phyloP scores from a whole-genome alignment of 2,797 vertebrate genomes.

The Lateolabrax maculatus region DNA sequence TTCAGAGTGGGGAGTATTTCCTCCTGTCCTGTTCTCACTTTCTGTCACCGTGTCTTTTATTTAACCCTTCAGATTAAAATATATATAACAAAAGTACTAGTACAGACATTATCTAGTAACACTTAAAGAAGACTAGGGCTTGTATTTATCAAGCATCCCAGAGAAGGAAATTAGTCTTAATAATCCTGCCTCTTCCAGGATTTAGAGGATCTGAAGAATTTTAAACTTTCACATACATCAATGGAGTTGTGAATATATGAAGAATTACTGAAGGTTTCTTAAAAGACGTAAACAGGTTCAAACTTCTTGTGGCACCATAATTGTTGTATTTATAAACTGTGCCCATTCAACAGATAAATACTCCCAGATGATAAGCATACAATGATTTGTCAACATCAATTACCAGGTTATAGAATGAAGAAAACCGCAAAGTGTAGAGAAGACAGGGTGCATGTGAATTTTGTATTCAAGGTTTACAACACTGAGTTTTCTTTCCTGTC shows the following conservation, averaged over 20 bases:
- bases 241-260: background rate
- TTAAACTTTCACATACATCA: background rate
- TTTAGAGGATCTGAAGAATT: background rate
- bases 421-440: background rate
- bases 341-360: background rate
- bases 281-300: background rate
- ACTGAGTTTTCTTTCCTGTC: no score
- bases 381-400: background rate
- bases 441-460: background rate
- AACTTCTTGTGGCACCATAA: background rate
- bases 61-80: background rate
- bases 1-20: slow-evolving; percentile 30
- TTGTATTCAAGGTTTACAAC: no score
- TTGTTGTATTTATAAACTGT: background rate
- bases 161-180: background rate
- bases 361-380: background rate
- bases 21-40: slow-evolving; percentile 3
- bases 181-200: background rate
- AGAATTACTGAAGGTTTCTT: background rate
- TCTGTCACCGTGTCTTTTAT: slow-evolving; percentile 7
- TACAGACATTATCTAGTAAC: background rate
- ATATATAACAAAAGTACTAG: background rate
- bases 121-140: background rate
- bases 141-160: background rate
- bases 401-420: background rate